Base-by-base conservation (phyloP, 2,797 vertebrate species). In the Myripristis murdjan region DNA sequence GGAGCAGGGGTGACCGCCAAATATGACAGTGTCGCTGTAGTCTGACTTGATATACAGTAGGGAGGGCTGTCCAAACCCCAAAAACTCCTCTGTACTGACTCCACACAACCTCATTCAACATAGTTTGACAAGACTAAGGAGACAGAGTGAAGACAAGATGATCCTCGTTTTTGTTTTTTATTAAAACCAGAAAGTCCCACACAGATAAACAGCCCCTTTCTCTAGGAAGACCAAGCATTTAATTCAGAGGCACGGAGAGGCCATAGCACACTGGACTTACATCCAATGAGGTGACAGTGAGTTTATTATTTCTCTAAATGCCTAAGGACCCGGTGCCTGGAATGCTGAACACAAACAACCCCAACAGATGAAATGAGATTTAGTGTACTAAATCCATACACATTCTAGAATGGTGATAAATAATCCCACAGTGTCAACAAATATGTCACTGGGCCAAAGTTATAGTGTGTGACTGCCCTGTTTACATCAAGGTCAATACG, bases 221-320 rank as follows among this genome's bases (percentile, higher is more conserved):
- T 86, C 71, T 71, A 72, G 24, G 76, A 75, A 86, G 51, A 63
- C 60, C 68, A 73, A 41, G 74, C 66, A 58, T 88, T 85, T 88
- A 90, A 89, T 89, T 86, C 82, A 85, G 33, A 77, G 47, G 52
- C 62, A 67, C 48, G 66, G 58, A 60, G 73, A 85, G 70, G 75
- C 64, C 61, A 61, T 58, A 77, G 62, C 75, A 56, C 82, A 76
- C 80, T 65, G 71, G 57, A 82, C 79, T 62, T 77, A 53, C 65
- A 65, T 83, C 84, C 90, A 89, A 91, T 84, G 85, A 90, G 81
- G 78, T 90, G 88, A 86, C 75, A 78, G 75, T 81, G 85, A 90
- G 83, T 73, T 87, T 90, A 80, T 87, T 87, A 78, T 87, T 89
- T 82, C 62, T 77, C 63, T 76, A 87, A 87, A 89, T 72, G 64